A percentile compares a stretch with the other conserved stretches of the same genome.
Conservation (phyloP, 2,888 invertebrate genomes). For the Sinhomidia bicolor region DNA sequence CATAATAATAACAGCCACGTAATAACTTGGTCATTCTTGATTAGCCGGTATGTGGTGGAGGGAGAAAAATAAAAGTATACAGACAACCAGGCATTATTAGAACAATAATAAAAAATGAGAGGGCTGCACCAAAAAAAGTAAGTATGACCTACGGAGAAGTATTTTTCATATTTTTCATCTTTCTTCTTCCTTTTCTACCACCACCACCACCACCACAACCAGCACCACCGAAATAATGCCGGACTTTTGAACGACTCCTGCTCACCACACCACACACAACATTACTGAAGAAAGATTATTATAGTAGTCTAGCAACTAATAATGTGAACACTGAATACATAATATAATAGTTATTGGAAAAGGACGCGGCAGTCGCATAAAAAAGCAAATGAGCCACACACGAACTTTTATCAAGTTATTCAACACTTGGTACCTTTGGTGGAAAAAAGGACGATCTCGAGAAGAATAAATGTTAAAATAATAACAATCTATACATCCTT, state of each 20-base stretch:
- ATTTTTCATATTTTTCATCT: constrained; percentile 64
- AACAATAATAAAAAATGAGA: constrained; percentile 57
- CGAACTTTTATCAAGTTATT: constrained; percentile 68
- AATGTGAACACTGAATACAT: constrained; percentile 6
- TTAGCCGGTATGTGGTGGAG: constrained; percentile 24
- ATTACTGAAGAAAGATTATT: neutral
- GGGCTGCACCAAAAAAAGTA: constrained; percentile 47
- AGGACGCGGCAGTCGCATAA: constrained; percentile 40
- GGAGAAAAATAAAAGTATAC: constrained; percentile 7
- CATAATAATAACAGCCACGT: constrained; percentile 20
- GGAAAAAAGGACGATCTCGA: neutral
- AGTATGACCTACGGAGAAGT: constrained; percentile 63
- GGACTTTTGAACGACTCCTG: neutral
- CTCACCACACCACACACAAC: no score
- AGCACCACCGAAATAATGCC: constrained; percentile 37
- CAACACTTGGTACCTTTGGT: constrained; percentile 31
- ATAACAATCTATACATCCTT: constrained; percentile 35
- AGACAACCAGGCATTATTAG: constrained; percentile 41
- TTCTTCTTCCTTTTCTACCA: constrained; percentile 40
- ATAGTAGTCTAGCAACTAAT: constrained; percentile 8
- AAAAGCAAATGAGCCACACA: constrained; percentile 72
- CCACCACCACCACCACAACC: neutral
- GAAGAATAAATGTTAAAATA: constrained; percentile 35
- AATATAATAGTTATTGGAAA: constrained; percentile 43
- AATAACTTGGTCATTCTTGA: constrained; percentile 47